Evolutionary conservation across 1,140 invertebrate species (phyloP), one percentile per base, ranked within the genome.

Genomic region (Macrobrachium nipponense): DNA sequence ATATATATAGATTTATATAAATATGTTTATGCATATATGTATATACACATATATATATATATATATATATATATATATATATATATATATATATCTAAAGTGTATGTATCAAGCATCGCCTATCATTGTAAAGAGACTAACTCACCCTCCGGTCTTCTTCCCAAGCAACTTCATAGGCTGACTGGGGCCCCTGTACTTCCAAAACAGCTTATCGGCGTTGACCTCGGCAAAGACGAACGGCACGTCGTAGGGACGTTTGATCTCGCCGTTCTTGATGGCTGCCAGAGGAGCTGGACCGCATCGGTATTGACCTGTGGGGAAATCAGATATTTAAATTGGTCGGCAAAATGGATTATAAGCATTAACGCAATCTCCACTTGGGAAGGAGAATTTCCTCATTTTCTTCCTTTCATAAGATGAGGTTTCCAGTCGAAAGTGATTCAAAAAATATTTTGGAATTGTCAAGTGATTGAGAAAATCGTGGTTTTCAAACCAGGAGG

Each of bases 241-340:
- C 0, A 90, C 89, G 88, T 93, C 92, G 88, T 91, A 93, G 59
- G 90, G 89, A 0, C 91, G 87, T 59, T 94, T 91, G 11, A 98
- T 93, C 89, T 98, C 96, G 4, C 96, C 97, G 58, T 94, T 93
- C 89, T 95, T 95, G 2, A 98, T 94, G 0, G 96, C 96, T 11
- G 91, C 90, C 2, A 98, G 94, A 23, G 92, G 91, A 15, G 91
- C 90, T 0, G 97, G 97, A 51, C 90, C 91, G 68, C 85, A 89
- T 20, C 87, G 77, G 64, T 89, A 90, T 66, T 89, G 87, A 59
- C 87, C 82, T 89, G 75, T 12, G 62, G 12, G 20, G 23, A 61
- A 36, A 0, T 95, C 27, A 0, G 66, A 6, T 20, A 68, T 36
- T 36, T 36, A 36, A 36, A 36, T 4, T 36, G 27, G 4, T 4